These are phyloP conservation scores for Grammomys surdaster DNA, from an alignment of 2,113 vertebrate species.

Conservation along the genomic window DNA sequence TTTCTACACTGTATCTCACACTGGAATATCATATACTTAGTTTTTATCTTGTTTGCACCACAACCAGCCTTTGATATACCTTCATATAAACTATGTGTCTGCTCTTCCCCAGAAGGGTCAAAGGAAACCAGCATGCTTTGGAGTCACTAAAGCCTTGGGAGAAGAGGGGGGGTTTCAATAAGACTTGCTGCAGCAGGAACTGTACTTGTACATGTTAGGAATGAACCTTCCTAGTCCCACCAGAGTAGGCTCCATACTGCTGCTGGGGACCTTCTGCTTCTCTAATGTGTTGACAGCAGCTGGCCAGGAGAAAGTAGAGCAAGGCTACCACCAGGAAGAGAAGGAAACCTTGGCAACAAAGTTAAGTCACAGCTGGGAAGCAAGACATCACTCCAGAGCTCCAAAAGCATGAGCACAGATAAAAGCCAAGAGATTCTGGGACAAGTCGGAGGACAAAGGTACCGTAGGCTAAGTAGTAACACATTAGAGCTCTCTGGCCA, in stretches of 20 bases:
- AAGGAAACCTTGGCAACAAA: not conserved
- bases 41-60: constrained; percentile 5
- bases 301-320: not conserved
- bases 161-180: rapidly evolving
- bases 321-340: constrained; percentile 8
- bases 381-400: not conserved
- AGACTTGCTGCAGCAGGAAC: not conserved
- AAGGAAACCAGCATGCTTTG: not conserved
- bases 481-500: not conserved
- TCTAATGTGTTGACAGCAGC: not conserved
- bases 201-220: not conserved
- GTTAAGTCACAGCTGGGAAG: not conserved
- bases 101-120: not conserved
- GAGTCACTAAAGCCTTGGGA: not conserved
- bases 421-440: not conserved
- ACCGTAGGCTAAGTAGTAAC: not conserved
- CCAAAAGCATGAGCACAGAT: not conserved
- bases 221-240: not conserved
- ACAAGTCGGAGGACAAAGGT: not conserved
- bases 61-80: not conserved
- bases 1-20: not conserved
- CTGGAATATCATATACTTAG: not conserved
- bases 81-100: not conserved
- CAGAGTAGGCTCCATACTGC: not conserved
- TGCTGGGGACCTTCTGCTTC: not conserved